A percentile compares a stretch with the other conserved stretches of the same genome.
Conservation (phyloP, 2,113 vertebrate genomes). For the Callipepla squamata region DNA sequence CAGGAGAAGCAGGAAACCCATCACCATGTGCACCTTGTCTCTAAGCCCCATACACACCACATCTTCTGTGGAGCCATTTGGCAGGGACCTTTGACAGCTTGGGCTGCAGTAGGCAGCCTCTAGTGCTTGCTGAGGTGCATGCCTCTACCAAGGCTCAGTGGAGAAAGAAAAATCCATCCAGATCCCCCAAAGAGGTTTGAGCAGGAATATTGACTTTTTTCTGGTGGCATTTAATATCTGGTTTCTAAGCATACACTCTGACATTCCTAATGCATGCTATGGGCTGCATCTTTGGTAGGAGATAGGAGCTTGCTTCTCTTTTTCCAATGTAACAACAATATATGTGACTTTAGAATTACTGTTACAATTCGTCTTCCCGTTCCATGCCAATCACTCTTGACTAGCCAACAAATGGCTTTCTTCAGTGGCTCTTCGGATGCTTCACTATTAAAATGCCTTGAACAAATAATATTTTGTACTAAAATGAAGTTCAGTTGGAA, state of each 20-base stretch:
- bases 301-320: neutral
- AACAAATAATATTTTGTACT: neutral
- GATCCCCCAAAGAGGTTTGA: neutral
- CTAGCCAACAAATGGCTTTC: neutral
- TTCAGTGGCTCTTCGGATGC: neutral
- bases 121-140: neutral
- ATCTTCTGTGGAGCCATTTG: neutral
- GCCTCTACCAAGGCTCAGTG: neutral
- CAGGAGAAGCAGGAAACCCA: neutral
- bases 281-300: neutral
- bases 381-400: neutral
- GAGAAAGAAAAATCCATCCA: neutral
- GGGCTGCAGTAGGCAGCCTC: neutral
- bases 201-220: neutral
- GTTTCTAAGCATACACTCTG: neutral
- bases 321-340: neutral
- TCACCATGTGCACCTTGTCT: fast-evolving
- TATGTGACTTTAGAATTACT: neutral
- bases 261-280: neutral
- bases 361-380: neutral
- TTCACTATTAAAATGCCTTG: neutral
- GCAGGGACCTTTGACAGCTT: neutral
- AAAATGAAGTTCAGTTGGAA: neutral
- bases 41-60: fast-evolving
- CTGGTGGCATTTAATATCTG: neutral